Percentiles rank a stretch among this genome's conserved stretches.
Conservation (phyloP, 2,888 invertebrate species). For the Erebia aethiops region DNA sequence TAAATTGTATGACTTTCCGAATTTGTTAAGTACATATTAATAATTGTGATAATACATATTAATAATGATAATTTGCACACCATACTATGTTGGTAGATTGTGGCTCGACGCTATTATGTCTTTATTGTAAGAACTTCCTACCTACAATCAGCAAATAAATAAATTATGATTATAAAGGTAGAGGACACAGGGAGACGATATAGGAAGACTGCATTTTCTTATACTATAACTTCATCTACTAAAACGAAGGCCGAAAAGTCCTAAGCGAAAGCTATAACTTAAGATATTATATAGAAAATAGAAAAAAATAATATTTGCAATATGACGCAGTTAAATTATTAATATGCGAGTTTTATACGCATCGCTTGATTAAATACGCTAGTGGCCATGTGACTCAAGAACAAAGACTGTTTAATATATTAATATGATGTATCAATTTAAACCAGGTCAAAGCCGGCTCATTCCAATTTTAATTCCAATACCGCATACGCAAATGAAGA, state of each 20-base stretch:
- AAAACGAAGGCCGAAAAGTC: not conserved
- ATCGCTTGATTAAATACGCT: constrained; percentile 23
- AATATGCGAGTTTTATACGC: not conserved
- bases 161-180: too few relatives aligned
- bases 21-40: too few relatives aligned
- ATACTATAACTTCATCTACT: not conserved
- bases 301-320: not conserved
- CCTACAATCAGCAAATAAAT: too few relatives aligned
- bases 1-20: too few relatives aligned
- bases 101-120: too few relatives aligned
- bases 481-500: not conserved
- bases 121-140: too few relatives aligned
- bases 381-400: constrained; percentile 38
- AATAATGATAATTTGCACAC: too few relatives aligned
- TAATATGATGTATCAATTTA: constrained; percentile 26
- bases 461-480: constrained; percentile 30
- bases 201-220: too few relatives aligned
- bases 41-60: too few relatives aligned
- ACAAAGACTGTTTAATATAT: constrained; percentile 39
- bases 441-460: constrained; percentile 41
- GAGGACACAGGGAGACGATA: too few relatives aligned
- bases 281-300: not conserved
- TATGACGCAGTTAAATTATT: constrained; percentile 8
- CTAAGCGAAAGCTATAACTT: not conserved
- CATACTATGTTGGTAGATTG: too few relatives aligned